Percentiles rank a stretch among this genome's conserved stretches.
Conservation (phyloP, 2,797 vertebrate genomes). For the Pantherophis vulpinus region DNA sequence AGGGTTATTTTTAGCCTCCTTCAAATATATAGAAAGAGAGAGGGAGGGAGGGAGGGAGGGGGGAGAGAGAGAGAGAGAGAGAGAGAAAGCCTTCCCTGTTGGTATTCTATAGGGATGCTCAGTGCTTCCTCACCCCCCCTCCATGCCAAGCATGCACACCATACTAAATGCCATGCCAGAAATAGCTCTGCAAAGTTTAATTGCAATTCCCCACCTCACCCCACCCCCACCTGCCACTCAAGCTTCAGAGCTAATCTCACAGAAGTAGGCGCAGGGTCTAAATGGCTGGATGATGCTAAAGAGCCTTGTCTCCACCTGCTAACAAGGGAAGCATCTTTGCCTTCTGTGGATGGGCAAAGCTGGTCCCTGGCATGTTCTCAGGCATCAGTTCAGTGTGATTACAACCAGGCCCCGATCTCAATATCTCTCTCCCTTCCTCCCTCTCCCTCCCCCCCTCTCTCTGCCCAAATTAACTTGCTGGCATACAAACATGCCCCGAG, state of each 20-base stretch:
- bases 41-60: background rate
- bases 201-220: background rate
- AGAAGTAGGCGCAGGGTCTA: background rate
- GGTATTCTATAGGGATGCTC: background rate
- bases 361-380: background rate
- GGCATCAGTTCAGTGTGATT: background rate
- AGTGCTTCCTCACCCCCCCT: background rate
- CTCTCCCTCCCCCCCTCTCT: too few relatives aligned
- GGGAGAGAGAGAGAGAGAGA: background rate
- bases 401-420: background rate
- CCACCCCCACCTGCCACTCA: background rate
- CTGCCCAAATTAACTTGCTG: background rate
- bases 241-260: background rate
- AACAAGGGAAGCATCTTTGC: background rate
- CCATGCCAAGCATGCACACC: background rate
- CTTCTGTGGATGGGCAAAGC: background rate
- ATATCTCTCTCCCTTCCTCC: too few relatives aligned
- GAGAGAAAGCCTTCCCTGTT: background rate
- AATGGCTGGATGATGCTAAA: background rate
- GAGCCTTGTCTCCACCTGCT: background rate
- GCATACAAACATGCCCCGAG: background rate
- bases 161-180: background rate
- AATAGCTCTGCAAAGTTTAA: background rate
- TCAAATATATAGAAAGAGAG: background rate
- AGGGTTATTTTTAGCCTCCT: conserved; percentile 26